Percentiles rank a stretch among this genome's conserved stretches.
Conservation (phyloP, 2,797 vertebrate genomes). For the Ceryle rudis region DNA sequence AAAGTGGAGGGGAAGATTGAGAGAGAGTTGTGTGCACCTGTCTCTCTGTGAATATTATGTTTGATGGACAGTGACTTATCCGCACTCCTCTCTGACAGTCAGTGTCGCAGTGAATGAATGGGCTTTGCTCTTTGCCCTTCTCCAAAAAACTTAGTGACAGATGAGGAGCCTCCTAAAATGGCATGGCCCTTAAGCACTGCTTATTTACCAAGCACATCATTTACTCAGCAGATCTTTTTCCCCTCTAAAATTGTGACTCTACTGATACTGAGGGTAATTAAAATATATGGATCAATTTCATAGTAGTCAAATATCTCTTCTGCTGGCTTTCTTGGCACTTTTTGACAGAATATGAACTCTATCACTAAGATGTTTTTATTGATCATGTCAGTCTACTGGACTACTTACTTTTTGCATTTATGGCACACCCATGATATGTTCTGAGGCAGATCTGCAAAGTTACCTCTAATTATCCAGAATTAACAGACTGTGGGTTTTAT, state of each 20-base stretch:
- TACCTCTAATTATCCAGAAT: not conserved
- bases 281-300: not conserved
- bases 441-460: not conserved
- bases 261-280: not conserved
- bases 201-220: not conserved
- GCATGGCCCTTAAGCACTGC: not conserved
- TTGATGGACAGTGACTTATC: not conserved
- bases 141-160: not conserved
- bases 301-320: not conserved
- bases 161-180: not conserved
- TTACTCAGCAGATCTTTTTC: not conserved
- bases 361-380: not conserved
- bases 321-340: not conserved
- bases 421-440: not conserved
- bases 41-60: not conserved
- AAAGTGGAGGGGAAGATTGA: not conserved
- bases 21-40: not conserved
- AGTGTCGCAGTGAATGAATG: accelerated
- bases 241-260: not conserved
- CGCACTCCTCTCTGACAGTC: not conserved
- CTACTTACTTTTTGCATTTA: not conserved
- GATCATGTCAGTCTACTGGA: not conserved
- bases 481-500: not conserved
- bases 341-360: not conserved
- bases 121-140: not conserved